Conservation (phyloP, 92 coral and sea anemone genomes). For the Phenganax subtilis region DNA sequence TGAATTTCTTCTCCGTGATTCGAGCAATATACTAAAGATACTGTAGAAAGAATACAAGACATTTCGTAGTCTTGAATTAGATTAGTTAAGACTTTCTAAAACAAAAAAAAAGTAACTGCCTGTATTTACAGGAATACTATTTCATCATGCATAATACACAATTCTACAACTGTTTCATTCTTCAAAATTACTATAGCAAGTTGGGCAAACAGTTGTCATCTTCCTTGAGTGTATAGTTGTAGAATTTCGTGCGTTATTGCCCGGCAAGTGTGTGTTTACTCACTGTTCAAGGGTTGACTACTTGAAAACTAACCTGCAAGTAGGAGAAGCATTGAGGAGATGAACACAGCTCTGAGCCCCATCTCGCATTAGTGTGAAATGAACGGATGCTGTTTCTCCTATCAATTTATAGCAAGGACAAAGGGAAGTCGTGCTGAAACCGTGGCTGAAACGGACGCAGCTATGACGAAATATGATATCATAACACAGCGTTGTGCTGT, state of each 20-base stretch:
- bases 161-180: too few relatives aligned
- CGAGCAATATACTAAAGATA: not conserved
- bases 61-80: too few relatives aligned
- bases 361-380: not conserved
- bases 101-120: too few relatives aligned
- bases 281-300: too few relatives aligned
- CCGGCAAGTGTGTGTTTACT: not conserved
- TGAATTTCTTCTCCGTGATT: not conserved
- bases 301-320: not conserved
- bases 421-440: slow-evolving; percentile 28
- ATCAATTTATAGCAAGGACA: not conserved
- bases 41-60: not conserved
- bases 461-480: too few relatives aligned
- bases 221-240: not conserved
- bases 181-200: too few relatives aligned
- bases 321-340: slow-evolving; percentile 2
- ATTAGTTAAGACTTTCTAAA: too few relatives aligned
- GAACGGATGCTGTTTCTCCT: not conserved
- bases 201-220: too few relatives aligned
- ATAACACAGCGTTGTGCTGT: not conserved
- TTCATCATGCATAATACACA: too few relatives aligned
- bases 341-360: not conserved
- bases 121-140: too few relatives aligned
- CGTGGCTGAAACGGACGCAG: not conserved
- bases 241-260: not conserved